These are phyloP conservation scores for Tetramorium bicarinatum DNA, from an alignment of 2,888 invertebrate species.

Conservation along the genomic window DNA sequence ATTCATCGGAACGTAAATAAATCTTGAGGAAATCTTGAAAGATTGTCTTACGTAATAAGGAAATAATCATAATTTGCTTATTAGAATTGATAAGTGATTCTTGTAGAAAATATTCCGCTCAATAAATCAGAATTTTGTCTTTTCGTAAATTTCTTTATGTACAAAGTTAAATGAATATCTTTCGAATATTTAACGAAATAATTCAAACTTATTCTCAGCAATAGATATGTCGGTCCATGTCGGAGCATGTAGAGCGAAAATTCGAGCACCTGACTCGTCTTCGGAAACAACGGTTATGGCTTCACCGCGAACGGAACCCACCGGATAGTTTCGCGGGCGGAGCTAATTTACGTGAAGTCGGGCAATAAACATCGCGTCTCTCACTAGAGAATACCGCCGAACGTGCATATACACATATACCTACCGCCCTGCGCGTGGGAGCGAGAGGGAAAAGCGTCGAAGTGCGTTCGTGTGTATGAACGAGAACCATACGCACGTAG, in stretches of 20 bases:
- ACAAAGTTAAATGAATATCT: background rate
- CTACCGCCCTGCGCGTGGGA: conserved; percentile 50
- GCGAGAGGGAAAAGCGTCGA: conserved; percentile 78
- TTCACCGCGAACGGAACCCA: conserved; percentile 71
- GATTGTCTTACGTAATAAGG: background rate
- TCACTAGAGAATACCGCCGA: conserved; percentile 82
- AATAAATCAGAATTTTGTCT: background rate
- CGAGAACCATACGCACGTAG: conserved; percentile 84
- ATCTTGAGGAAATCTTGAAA: background rate
- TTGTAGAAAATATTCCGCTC: background rate
- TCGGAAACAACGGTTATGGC: conserved; percentile 65
- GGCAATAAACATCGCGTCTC: conserved; percentile 84
- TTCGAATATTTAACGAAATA: background rate
- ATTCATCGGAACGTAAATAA: background rate
- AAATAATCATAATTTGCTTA: background rate
- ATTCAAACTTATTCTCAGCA: conserved; percentile 33
- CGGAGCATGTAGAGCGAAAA: conserved; percentile 46
- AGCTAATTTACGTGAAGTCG: conserved; percentile 84
- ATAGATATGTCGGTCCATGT: conserved; percentile 37
- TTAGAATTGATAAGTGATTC: background rate
- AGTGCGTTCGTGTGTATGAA: conserved; percentile 83
- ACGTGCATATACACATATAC: conserved; percentile 62
- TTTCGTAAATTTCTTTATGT: conserved; percentile 15
- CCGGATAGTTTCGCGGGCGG: conserved; percentile 79
- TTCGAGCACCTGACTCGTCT: conserved; percentile 71